phyloP scores from a whole-genome alignment of 1,140 invertebrate species.

The Saccostrea echinata region DNA sequence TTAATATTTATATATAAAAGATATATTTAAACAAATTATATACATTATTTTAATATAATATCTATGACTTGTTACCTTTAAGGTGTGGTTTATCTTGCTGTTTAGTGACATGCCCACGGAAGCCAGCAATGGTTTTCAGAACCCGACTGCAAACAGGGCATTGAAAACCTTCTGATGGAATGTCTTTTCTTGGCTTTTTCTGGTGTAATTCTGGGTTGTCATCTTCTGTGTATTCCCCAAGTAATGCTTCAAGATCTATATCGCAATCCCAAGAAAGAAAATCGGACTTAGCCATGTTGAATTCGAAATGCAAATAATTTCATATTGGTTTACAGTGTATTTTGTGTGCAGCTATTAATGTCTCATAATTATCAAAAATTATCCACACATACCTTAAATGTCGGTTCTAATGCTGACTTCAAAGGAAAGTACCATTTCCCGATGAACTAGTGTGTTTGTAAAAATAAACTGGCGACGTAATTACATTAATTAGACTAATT shows the following conservation, averaged over 20 bases:
- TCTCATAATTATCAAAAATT: background rate
- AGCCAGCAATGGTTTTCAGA: background rate
- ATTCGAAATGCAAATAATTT: no score
- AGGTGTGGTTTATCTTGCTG: background rate
- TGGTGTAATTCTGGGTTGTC: background rate
- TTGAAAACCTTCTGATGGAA: no score
- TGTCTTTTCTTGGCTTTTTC: background rate
- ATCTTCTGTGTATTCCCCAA: background rate
- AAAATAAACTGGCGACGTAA: no score
- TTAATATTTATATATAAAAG: no score
- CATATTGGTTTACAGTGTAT: background rate
- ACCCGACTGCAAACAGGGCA: background rate
- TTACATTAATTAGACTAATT: background rate
- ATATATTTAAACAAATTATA: no score
- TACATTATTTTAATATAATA: background rate
- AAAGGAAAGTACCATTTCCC: background rate
- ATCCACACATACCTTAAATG: background rate
- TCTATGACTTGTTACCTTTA: background rate
- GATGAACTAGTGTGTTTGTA: background rate
- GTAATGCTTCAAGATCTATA: background rate
- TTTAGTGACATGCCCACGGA: background rate
- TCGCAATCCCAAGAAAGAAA: background rate
- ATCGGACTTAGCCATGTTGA: no score
- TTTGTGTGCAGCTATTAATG: background rate
- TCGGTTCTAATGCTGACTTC: background rate